These are phyloP conservation scores for Elachura formosa DNA, from an alignment of 2,113 vertebrate genomes.

Conservation along the genomic window DNA sequence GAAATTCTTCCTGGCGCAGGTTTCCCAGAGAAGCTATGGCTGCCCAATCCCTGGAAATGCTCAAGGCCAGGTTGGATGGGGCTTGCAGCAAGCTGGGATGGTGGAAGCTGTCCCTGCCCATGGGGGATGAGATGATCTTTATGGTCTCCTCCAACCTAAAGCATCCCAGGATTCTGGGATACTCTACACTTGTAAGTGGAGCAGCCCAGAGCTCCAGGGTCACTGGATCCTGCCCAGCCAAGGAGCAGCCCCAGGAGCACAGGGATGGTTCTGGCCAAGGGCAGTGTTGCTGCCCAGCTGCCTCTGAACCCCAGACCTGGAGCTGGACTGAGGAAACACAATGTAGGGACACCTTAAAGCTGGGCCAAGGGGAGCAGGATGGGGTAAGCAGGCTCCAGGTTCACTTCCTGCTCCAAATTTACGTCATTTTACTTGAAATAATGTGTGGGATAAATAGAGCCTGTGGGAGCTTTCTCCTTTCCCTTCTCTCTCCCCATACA, in stretches of 20 bases:
- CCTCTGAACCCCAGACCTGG: background rate
- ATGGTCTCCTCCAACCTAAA: background rate
- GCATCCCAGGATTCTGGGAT: background rate
- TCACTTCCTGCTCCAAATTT: background rate
- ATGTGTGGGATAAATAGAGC: background rate
- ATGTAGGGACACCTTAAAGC: background rate
- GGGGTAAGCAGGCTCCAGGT: background rate
- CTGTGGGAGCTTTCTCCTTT: background rate
- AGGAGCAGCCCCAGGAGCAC: background rate
- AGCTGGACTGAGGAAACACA: background rate
- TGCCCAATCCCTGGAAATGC: background rate
- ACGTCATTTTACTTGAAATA: background rate
- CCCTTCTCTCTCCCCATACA: background rate
- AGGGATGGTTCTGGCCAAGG: accelerated
- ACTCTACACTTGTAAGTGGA: background rate
- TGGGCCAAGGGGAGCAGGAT: background rate
- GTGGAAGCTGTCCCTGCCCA: background rate
- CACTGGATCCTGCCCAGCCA: accelerated
- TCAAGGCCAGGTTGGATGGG: accelerated
- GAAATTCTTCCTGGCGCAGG: background rate
- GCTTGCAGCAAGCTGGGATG: background rate
- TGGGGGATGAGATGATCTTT: background rate
- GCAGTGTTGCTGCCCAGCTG: background rate
- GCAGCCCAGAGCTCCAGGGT: accelerated
- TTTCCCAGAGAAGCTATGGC: background rate